These are phyloP conservation scores for Mesembrinibis cayennensis DNA, from an alignment of 2,113 vertebrate species.

Conservation along the genomic window DNA sequence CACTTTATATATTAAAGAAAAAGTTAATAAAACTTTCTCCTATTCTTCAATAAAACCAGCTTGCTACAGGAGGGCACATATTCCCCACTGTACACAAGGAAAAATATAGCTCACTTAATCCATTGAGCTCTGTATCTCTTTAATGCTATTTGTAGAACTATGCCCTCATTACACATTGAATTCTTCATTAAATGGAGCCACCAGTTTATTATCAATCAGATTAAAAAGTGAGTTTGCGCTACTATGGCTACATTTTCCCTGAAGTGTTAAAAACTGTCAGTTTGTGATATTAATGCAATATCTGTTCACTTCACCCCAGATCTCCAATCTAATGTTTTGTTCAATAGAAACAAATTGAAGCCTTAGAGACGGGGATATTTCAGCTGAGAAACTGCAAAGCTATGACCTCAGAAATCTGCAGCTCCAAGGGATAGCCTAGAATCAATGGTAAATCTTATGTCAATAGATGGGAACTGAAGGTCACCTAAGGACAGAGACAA, in stretches of 20 bases:
- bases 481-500: not conserved
- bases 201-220: not conserved
- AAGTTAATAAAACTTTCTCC: not conserved
- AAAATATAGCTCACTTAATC: not conserved
- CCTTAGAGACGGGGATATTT: not conserved
- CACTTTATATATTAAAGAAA: not conserved
- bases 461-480: not conserved
- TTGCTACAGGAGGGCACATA: not conserved
- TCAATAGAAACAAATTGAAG: slow-evolving; percentile 3
- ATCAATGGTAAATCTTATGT: not conserved
- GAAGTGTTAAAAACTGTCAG: not conserved
- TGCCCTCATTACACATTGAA: not conserved
- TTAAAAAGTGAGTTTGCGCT: not conserved
- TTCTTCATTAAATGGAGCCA: slow-evolving; percentile 22
- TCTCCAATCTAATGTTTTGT: not conserved
- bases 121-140: not conserved
- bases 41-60: not conserved
- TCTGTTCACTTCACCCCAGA: not conserved
- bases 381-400: not conserved
- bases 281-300: not conserved
- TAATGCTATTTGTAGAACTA: not conserved
- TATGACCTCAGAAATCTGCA: not conserved
- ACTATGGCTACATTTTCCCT: not conserved
- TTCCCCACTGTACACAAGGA: not conserved
- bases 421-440: not conserved